These are phyloP conservation scores for Lepidothrix coronata DNA, from an alignment of 2,113 vertebrate species.

Conservation along the genomic window DNA sequence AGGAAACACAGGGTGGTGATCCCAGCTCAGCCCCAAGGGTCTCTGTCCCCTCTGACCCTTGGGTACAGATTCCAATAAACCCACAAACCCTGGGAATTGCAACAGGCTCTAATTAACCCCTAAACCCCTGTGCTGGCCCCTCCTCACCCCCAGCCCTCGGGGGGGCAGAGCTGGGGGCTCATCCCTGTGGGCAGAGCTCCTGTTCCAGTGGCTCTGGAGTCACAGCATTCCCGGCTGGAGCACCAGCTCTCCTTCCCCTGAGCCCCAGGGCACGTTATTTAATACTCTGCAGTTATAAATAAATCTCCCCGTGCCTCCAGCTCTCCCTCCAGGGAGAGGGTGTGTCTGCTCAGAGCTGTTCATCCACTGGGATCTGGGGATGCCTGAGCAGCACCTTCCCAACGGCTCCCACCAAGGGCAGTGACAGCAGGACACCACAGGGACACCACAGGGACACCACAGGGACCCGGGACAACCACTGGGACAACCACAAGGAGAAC, in stretches of 20 bases:
- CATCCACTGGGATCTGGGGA: accelerated
- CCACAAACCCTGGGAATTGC: accelerated
- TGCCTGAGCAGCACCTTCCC: neutral
- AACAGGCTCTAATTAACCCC: neutral
- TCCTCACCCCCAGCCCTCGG: neutral
- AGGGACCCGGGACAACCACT: too few species aligned
- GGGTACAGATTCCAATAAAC: neutral
- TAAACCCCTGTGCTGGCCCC: neutral
- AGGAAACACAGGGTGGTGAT: neutral
- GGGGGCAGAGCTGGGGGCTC: accelerated
- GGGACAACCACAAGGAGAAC: too few species aligned
- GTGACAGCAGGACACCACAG: neutral
- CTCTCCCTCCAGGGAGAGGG: neutral
- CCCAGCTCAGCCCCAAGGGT: neutral
- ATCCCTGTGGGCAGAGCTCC: accelerated
- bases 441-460: too few species aligned
- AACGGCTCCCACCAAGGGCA: accelerated
- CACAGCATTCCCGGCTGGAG: neutral
- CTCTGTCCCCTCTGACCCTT: neutral
- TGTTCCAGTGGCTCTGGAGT: accelerated
- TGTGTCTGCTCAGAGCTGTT: accelerated
- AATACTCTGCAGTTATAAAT: neutral
- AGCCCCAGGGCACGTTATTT: neutral
- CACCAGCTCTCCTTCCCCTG: neutral
- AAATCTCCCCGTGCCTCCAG: neutral